Evolutionary conservation across 2,797 vertebrate species (phyloP).

Genomic region (Mastacembelus armatus): DNA sequence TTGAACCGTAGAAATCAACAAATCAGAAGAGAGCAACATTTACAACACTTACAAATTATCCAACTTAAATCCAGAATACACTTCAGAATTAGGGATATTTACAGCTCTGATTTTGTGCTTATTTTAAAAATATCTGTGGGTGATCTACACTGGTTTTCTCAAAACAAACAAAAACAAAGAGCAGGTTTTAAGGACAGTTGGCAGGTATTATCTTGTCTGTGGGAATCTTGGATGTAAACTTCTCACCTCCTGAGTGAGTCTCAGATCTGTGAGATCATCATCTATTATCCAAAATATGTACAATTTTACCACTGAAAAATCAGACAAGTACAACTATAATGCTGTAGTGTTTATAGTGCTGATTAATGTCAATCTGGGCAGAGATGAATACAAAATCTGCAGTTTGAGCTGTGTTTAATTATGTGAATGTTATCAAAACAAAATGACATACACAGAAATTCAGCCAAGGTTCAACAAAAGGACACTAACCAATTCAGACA

Average conservation of each 20-base stretch:
- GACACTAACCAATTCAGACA: constrained; percentile 87
- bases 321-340: background rate
- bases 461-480: constrained; percentile 12
- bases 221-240: background rate
- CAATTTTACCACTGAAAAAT: background rate
- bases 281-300: background rate
- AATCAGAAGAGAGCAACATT: too few relatives aligned
- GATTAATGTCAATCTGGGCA: background rate
- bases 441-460: background rate
- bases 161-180: background rate
- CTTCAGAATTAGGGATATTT: too few relatives aligned
- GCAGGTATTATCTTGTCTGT: too few relatives aligned
- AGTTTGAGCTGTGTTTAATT: background rate
- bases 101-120: too few relatives aligned
- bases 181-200: background rate
- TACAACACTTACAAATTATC: too few relatives aligned
- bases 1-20: constrained; percentile 1
- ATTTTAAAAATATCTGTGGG: too few relatives aligned
- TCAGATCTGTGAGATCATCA: background rate
- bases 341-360: background rate
- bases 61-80: too few relatives aligned
- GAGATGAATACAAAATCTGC: background rate
- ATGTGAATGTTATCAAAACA: background rate
- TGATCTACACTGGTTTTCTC: background rate
- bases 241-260: background rate